phyloP scores from a whole-genome alignment of 2,113 vertebrate genomes.

The Microtus richardsoni region DNA sequence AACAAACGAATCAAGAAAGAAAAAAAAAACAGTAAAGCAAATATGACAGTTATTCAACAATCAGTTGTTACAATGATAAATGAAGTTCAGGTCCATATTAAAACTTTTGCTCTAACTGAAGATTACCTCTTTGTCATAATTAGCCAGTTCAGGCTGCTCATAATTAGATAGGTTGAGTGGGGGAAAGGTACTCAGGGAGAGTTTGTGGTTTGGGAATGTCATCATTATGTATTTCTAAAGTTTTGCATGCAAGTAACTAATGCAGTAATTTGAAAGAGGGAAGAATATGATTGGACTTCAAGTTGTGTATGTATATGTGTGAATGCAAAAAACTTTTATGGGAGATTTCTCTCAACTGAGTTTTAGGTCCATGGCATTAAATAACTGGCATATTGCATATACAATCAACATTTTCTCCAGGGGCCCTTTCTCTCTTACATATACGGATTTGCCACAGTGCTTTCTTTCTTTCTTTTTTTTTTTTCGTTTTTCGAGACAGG shows the following conservation, averaged over 20 bases:
- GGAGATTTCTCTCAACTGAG: neutral
- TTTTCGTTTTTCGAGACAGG: too few species aligned
- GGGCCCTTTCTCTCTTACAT: neutral
- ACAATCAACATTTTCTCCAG: neutral
- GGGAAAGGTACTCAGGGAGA: neutral
- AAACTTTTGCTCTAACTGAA: neutral
- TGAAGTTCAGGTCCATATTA: neutral
- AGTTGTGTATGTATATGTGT: neutral
- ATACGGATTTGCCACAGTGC: neutral
- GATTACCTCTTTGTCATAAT: neutral
- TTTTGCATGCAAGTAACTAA: neutral
- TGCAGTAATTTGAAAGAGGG: neutral
- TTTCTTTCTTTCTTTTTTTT: neutral
- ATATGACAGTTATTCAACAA: neutral
- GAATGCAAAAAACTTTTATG: neutral
- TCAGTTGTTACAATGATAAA: neutral
- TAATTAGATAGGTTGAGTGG: neutral
- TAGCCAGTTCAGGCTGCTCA: neutral
- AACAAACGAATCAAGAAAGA: neutral
- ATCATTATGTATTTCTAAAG: neutral
- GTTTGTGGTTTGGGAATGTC: neutral
- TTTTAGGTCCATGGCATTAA: neutral
- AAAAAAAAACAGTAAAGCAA: neutral
- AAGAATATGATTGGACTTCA: neutral
- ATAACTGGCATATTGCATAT: neutral